A percentile compares a stretch with the other conserved stretches of the same genome.
Evolutionary conservation across 2,113 vertebrate genomes (phyloP).

Genomic region (Eudyptes chrysolophus): DNA sequence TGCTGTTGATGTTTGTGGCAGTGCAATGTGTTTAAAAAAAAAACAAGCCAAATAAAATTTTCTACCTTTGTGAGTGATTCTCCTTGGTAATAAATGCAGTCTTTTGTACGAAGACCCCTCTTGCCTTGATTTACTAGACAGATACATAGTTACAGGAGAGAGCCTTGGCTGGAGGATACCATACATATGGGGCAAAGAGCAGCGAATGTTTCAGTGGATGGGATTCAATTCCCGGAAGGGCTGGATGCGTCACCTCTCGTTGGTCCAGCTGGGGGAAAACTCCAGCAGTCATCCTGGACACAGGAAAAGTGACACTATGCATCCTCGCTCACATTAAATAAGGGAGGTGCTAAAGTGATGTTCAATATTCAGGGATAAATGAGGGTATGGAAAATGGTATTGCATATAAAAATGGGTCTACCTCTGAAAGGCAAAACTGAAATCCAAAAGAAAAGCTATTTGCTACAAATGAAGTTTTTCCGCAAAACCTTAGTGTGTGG

Average conservation of each 20-base stretch:
- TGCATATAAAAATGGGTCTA: neutral
- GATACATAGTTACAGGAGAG: neutral
- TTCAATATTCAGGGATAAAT: neutral
- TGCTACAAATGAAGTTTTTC: neutral
- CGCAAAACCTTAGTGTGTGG: neutral
- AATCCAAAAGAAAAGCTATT: neutral
- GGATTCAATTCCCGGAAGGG: neutral
- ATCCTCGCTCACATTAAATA: neutral
- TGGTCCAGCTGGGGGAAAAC: neutral
- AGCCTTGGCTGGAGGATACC: neutral
- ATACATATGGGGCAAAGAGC: neutral
- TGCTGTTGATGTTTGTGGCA: neutral
- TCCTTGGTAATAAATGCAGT: neutral
- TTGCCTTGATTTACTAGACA: neutral
- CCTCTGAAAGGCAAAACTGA: neutral
- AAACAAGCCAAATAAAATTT: neutral
- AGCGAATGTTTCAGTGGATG: fast-evolving
- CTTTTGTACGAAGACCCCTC: neutral
- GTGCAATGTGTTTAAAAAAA: neutral
- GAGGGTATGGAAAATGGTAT: neutral
- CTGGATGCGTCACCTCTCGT: neutral
- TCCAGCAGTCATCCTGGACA: neutral
- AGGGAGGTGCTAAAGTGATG: neutral
- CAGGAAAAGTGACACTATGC: neutral
- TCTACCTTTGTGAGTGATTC: neutral